Base-by-base conservation (phyloP, 1,140 invertebrate species). In the Lordiphosa mommai region DNA sequence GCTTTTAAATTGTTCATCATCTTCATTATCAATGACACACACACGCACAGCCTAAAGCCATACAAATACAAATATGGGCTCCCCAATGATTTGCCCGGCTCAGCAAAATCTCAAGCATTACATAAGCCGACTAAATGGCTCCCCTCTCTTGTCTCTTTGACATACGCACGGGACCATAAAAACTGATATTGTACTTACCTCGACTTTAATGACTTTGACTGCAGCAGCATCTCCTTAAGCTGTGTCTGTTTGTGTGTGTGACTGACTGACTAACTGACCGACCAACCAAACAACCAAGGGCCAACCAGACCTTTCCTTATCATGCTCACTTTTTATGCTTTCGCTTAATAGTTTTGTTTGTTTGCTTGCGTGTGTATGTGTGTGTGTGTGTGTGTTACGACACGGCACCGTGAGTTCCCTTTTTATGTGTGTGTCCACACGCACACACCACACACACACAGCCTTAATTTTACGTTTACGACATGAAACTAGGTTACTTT, bases 401-500 rank as follows among this genome's bases (percentile, higher is more conserved):
- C 40, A 52, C 47, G 37, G 64, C 63, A 41, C 63, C 58, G 51
- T 58, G 49, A 63, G 51, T 64, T 60, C 74, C 63, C 59, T 51
- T 70, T 74, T 64, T 69, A 55, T 80, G 55, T 77, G 74, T 80
- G 68, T 58, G 63, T 73, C 53, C 53, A 67, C 63, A 72, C 68
- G 66, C 56, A 56, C 67, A 47, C 44, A 49, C 46, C 56, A 50
- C 27, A 64, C 30, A 59, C 47, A 40, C 46, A 53, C 38, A 52
- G 36, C 30, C 72, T 67, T 77, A 61, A 84, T 72, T 72, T 61
- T 67, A 59, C 77, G 72, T 77, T 77, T 71, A 82, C 77, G 77
- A 84, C 77, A 69, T 77, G 77, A 82, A 82, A 82, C 77, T 84
- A 82, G 77, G 77, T 82, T 82, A 82, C 71, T 72, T 82, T 84